Percentiles rank a stretch among this genome's conserved stretches.
Conservation (phyloP, 2,113 vertebrate species). For the Apteryx owenii region DNA sequence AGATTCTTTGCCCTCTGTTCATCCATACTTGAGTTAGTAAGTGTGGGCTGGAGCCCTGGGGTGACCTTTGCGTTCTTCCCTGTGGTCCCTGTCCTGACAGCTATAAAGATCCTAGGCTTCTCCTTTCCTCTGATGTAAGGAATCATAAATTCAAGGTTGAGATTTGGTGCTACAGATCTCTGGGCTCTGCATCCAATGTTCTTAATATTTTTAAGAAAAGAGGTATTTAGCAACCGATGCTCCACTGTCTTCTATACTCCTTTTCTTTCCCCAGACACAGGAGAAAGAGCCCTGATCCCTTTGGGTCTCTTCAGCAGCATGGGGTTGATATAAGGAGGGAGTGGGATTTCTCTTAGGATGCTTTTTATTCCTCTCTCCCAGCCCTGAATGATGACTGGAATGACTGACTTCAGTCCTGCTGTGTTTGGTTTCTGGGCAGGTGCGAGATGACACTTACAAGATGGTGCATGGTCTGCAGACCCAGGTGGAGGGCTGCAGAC, state of each 20-base stretch:
- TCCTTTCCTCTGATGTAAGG: neutral
- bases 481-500: conserved; percentile 30
- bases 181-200: neutral
- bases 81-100: neutral
- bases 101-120: neutral
- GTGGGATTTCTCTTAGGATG: too few relatives aligned
- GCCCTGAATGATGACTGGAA: neutral
- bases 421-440: conserved; percentile 56
- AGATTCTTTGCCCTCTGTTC: conserved; percentile 68
- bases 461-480: conserved; percentile 73
- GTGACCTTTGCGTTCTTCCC: neutral
- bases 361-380: neutral
- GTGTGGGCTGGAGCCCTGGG: neutral
- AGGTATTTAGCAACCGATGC: too few relatives aligned
- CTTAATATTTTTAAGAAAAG: too few relatives aligned
- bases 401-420: neutral
- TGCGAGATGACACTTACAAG: conserved; percentile 76
- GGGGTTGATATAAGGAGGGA: too few relatives aligned
- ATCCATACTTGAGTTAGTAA: conserved; percentile 75
- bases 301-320: too few relatives aligned
- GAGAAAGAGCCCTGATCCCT: too few relatives aligned
- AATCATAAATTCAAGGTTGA: neutral
- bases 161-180: neutral
- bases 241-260: too few relatives aligned
- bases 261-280: too few relatives aligned